Evolutionary conservation across 1,140 invertebrate genomes (phyloP), one percentile per base, ranked within the genome.

Genomic region (Dufourea novaeangliae): DNA sequence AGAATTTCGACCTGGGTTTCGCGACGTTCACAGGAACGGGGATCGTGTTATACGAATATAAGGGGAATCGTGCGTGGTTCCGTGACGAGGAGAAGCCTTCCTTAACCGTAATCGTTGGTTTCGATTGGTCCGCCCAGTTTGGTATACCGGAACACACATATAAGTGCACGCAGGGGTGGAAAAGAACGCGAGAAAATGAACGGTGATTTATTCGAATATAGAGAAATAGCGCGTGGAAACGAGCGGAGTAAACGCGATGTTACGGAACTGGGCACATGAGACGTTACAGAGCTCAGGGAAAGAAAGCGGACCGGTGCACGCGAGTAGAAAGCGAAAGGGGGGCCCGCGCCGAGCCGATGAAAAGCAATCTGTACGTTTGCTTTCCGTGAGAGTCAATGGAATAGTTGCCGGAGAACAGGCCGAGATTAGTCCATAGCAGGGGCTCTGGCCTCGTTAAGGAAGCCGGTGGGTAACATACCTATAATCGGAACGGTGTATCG

Each of bases 271-370:
- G n/a, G n/a, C n/a, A n/a, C n/a, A n/a, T n/a, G 11, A 39, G 22
- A 64, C 37, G 44, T 52, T n/a, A 10, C 25, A 32, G 59, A 37
- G 39, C 25, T 4, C 11, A 44, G 11, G 57, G 29, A 39, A 32
- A 29, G 29, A 44, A 22, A 17, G 20, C 2, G 14, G 57, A 32
- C 22, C 4, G 32, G 39, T 74, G 82, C 83, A 80, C 82, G 82
- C 82, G 78, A 85, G 69, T 52, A 59, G 82, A 85, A 84, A 85
- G 83, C 82, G 83, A 85, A 85, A 84, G 83, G 78, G 63, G n/a
- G n/a, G n/a, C n/a, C n/a, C n/a, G n/a, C n/a, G n/a, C n/a, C n/a
- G n/a, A n/a, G 37, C 20, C 78, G 83, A 84, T 79, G 82, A 84
- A 77, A 74, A 84, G 82, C 77, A 75, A 80, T 84, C 82, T 71